A percentile compares a stretch with the other conserved stretches of the same genome.
phyloP scores from a whole-genome alignment of 2,113 vertebrate genomes.

The Trogon melanurus region DNA sequence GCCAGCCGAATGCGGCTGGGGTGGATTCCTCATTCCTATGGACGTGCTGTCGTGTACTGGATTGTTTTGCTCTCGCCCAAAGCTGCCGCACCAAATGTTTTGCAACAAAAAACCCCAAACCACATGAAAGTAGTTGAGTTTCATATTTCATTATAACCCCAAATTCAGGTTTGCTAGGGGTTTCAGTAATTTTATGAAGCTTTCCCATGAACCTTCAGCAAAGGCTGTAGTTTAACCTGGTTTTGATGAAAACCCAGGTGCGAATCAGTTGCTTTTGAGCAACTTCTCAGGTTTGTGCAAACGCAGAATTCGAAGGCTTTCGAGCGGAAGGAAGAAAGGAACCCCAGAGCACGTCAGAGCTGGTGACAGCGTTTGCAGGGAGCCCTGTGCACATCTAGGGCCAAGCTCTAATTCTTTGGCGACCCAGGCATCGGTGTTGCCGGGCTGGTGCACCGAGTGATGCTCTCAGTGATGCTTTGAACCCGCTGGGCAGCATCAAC shows the following conservation, averaged over 20 bases:
- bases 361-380: background rate
- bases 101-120: conserved; percentile 64
- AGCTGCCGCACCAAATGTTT: conserved; percentile 8
- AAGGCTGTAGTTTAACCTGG: background rate
- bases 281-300: background rate
- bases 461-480: background rate
- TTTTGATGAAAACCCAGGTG: background rate
- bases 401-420: background rate
- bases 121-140: conserved; percentile 60
- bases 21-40: background rate
- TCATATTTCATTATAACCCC: conserved; percentile 29
- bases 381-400: background rate
- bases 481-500: rapidly evolving
- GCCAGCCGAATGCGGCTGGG: background rate
- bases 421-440: too few species aligned
- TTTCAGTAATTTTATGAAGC: background rate
- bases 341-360: background rate
- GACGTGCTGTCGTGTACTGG: background rate
- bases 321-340: background rate
- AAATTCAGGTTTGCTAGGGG: conserved; percentile 42
- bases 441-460: rapidly evolving
- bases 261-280: background rate
- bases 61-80: background rate
- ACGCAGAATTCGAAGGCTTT: rapidly evolving
- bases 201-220: conserved; percentile 30